These are phyloP conservation scores for Capra hircus DNA, from an alignment of 2,113 vertebrate species.

Conservation along the genomic window DNA sequence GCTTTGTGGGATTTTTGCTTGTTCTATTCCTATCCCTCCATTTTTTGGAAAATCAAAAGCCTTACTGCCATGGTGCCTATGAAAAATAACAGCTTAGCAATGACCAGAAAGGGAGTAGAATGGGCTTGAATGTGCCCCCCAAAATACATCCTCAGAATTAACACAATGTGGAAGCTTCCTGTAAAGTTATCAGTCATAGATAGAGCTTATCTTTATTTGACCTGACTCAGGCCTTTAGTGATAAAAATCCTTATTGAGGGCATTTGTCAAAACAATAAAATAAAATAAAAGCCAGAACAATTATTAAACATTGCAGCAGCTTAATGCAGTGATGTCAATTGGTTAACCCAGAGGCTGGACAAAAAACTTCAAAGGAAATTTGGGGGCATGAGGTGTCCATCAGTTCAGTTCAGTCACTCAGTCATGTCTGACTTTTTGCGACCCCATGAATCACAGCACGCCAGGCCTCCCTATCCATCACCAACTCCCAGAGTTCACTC, in stretches of 20 bases:
- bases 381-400: neutral
- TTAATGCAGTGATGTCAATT: neutral
- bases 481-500: too few species aligned
- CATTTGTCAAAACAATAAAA: neutral
- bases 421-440: too few species aligned
- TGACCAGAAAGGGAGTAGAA: neutral
- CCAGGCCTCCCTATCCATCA: too few species aligned
- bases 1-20: neutral
- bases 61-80: rapidly evolving
- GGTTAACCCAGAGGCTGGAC: neutral
- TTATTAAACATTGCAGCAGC: rapidly evolving
- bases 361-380: neutral
- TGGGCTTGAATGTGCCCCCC: rapidly evolving
- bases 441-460: too few species aligned
- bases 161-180: neutral
- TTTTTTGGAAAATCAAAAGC: neutral
- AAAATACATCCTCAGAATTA: rapidly evolving
- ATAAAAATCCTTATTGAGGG: neutral
- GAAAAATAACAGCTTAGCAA: neutral
- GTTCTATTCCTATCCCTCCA: neutral
- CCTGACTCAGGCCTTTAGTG: neutral
- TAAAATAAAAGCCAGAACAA: neutral
- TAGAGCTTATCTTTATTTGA: neutral
- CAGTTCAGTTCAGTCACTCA: too few species aligned
- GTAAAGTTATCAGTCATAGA: neutral